phyloP scores from a whole-genome alignment of 1,140 invertebrate genomes.

The Ceratosolen fusciceps region DNA sequence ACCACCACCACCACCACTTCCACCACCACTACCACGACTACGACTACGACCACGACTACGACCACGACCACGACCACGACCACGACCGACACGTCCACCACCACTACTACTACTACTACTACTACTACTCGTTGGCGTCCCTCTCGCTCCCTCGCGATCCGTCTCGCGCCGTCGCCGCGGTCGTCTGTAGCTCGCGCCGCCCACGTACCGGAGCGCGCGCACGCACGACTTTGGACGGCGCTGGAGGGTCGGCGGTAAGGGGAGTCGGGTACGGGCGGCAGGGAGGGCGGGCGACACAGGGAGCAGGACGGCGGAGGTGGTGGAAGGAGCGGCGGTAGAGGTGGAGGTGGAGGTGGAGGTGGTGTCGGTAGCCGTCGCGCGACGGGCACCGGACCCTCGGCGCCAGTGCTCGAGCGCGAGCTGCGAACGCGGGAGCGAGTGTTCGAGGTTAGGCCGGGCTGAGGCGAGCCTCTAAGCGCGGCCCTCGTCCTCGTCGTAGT shows the following conservation, averaged over 20 bases:
- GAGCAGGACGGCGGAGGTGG: not conserved
- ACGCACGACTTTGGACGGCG: not conserved
- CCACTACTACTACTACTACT: no score
- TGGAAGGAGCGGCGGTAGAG: not conserved
- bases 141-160: not conserved
- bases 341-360: not conserved
- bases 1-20: no score
- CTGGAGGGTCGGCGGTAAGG: not conserved
- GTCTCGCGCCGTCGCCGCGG: no score
- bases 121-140: no score
- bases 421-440: slow-evolving; percentile 1
- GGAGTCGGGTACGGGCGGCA: not conserved
- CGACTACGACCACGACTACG: no score
- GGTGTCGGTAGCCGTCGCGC: slow-evolving; percentile 5
- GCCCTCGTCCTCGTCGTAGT: not conserved
- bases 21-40: no score
- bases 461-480: not conserved
- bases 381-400: slow-evolving; percentile 1
- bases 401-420: slow-evolving; percentile 17
- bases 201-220: not conserved
- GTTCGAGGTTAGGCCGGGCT: not conserved
- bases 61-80: no score
- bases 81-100: no score
- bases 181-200: not conserved
- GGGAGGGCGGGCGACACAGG: not conserved